Evolutionary conservation across 2,888 invertebrate species (phyloP).

Genomic region (Tenodera sinensis): DNA sequence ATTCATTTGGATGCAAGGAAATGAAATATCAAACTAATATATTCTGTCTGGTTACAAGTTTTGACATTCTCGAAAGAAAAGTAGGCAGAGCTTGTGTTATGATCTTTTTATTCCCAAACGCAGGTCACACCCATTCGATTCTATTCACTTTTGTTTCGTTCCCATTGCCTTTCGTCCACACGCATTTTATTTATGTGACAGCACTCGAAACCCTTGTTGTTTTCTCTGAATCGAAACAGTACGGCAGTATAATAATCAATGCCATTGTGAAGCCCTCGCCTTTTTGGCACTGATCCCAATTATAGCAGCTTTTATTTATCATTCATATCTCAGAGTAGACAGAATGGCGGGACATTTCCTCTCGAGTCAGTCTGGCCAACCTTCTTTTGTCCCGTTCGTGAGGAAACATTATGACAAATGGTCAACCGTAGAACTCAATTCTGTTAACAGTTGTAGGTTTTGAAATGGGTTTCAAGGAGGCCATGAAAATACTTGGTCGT

Average conservation of each 20-base stretch:
- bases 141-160: background rate
- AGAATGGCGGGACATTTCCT: background rate
- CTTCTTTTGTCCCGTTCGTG: background rate
- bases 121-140: background rate
- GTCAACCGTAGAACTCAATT: background rate
- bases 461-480: background rate
- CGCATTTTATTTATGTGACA: background rate
- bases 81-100: background rate
- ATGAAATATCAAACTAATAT: background rate
- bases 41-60: background rate
- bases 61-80: background rate
- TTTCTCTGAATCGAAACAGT: background rate
- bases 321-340: background rate
- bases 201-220: background rate
- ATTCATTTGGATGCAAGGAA: no score
- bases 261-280: background rate
- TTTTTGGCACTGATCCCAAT: background rate
- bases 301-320: background rate
- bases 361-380: background rate
- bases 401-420: background rate
- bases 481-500: background rate
- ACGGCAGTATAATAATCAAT: background rate
- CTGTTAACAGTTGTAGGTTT: background rate
- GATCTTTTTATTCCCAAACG: background rate
- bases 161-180: background rate